These are phyloP conservation scores for Beaufortia kweichowensis DNA, from an alignment of 2,113 vertebrate genomes.

Conservation along the genomic window DNA sequence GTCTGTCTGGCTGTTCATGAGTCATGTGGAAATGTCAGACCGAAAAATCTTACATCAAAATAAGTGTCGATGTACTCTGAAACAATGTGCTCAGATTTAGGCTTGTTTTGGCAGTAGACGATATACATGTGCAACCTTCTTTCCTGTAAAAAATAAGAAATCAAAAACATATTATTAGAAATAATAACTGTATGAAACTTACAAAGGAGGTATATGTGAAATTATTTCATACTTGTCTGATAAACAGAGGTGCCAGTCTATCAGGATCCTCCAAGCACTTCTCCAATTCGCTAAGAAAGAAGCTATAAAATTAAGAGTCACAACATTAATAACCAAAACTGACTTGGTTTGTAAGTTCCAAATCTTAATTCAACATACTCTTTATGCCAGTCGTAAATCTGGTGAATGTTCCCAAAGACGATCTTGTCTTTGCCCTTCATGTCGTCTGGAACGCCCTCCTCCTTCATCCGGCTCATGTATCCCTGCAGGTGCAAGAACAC, in stretches of 20 bases:
- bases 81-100: constrained; percentile 98
- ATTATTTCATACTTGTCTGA: constrained; percentile 85
- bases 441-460: constrained; percentile 94
- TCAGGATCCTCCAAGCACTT: constrained; percentile 98
- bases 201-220: no score
- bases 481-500: constrained; percentile 73
- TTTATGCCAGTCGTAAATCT: constrained; percentile 99
- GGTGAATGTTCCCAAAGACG: constrained; percentile 97
- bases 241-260: constrained; percentile 89
- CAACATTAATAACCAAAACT: not conserved
- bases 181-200: no score
- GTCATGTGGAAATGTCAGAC: constrained; percentile 16
- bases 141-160: constrained; percentile 75
- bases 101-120: constrained; percentile 98
- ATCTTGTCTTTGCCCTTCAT: constrained; percentile 99
- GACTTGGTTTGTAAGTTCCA: not conserved
- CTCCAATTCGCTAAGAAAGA: constrained; percentile 93
- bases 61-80: constrained; percentile 97
- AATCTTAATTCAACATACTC: constrained; percentile 82
- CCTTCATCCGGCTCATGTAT: constrained; percentile 96
- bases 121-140: constrained; percentile 97
- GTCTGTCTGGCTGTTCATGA: constrained; percentile 21
- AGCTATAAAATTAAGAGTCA: constrained; percentile 70
- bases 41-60: constrained; percentile 85
- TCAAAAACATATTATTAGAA: no score